Evolutionary conservation across 2,888 invertebrate species (phyloP), one percentile per base, ranked within the genome.

Genomic region (Synergus gifuensis): DNA sequence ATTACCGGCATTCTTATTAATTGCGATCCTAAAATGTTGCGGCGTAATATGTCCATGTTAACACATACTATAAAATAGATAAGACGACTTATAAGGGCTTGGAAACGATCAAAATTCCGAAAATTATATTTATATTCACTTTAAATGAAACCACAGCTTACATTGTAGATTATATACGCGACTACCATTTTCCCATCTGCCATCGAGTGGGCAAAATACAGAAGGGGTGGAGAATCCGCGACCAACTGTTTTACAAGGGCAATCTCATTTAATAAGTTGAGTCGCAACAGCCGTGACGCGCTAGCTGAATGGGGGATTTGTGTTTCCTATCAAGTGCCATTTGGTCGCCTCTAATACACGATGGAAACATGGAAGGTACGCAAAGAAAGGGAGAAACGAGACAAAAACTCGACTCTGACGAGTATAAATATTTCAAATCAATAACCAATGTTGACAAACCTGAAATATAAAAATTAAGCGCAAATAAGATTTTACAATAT

Each of bases 191-290:
- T 69, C 76, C 69, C 85, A 83, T 84, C 85, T 83, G 84, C 62
- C 78, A 83, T 78, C 81, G 80, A 76, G 64, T 78, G 83, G 81
- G 81, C 78, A 67, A 54, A 54, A 54, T 7, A n/a, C 54, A n/a
- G n/a, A 54, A 77, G 77, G 79, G 78, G 82, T 79, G 76, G 81
- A 76, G 81, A 81, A 84, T 82, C 83, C 80, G 81, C 81, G 81
- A 69, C 85, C 87, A 86, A 87, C 87, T 87, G 87, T 87, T 87
- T 87, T 87, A 85, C 84, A 84, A 84, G 85, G 83, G 84, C 84
- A 84, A 85, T 85, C 84, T 83, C 85, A 83, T 83, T 84, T 84
- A 82, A 82, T 82, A 84, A 81, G 84, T 83, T 82, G 73, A 78
- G 77, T 76, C 49, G 82, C 79, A 84, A 83, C 84, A 85, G 85